These are phyloP conservation scores for Vireo griseus DNA, from an alignment of 2,797 vertebrate species.

Conservation along the genomic window DNA sequence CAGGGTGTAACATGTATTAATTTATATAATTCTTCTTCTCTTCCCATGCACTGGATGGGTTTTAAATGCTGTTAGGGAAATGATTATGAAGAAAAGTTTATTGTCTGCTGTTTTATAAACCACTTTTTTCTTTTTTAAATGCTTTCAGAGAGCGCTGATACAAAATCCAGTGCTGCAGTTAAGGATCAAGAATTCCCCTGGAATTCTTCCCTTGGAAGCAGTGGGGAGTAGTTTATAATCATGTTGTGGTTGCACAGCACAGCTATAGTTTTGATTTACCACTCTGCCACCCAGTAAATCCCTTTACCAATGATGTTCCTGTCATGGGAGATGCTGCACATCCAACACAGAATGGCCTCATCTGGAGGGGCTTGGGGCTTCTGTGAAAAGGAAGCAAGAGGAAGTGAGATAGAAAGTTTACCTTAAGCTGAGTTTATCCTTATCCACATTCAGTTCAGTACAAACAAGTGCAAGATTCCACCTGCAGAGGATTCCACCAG, in stretches of 20 bases:
- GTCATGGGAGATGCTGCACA: fast-evolving
- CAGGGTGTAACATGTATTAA: neutral
- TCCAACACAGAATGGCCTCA: fast-evolving
- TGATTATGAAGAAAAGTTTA: neutral
- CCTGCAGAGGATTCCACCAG: neutral
- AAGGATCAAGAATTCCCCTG: neutral
- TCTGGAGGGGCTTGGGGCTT: fast-evolving
- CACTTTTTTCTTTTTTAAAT: neutral
- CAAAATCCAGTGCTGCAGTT: fast-evolving
- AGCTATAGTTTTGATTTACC: neutral
- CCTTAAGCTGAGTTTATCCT: neutral
- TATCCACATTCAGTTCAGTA: neutral
- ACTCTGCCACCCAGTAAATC: neutral
- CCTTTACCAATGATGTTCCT: neutral
- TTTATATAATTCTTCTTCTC: neutral
- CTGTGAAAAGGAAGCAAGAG: neutral
- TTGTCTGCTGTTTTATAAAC: neutral
- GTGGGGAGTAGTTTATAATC: neutral
- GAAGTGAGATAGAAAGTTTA: neutral
- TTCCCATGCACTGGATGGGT: fast-evolving
- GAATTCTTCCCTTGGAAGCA: neutral
- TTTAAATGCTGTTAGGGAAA: fast-evolving
- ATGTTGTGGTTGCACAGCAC: fast-evolving
- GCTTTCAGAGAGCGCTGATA: neutral
- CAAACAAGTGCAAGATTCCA: neutral